A percentile compares a stretch with the other conserved stretches of the same genome.
Conservation (phyloP, 1,140 invertebrate genomes). For the Caenorhabditis brenneri region DNA sequence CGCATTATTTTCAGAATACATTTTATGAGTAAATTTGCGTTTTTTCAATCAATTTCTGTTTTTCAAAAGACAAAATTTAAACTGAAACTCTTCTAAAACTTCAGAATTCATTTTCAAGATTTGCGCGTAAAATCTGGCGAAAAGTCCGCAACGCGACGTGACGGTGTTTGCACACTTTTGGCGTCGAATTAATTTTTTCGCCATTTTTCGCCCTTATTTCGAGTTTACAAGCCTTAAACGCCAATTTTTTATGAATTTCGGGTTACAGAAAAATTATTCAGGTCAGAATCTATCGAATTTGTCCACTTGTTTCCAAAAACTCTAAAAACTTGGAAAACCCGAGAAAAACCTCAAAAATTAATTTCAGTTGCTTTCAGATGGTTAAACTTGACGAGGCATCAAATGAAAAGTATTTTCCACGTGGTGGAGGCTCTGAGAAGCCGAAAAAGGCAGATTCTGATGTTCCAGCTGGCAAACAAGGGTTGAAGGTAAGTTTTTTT, state of each 20-base stretch:
- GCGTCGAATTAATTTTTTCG: background rate
- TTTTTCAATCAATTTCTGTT: too few relatives aligned
- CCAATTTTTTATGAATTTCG: background rate
- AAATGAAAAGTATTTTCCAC: constrained; percentile 23
- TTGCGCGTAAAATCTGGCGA: background rate
- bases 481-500: background rate
- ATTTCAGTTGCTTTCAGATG: background rate
- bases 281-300: background rate
- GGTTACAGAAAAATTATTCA: background rate
- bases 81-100: too few relatives aligned
- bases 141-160: background rate
- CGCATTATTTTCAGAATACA: too few relatives aligned
- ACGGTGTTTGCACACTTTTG: background rate
- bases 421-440: constrained; percentile 25
- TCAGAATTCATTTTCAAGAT: too few relatives aligned
- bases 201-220: background rate
- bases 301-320: too few relatives aligned
- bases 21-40: too few relatives aligned
- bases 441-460: background rate
- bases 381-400: constrained; percentile 29
- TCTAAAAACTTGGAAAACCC: too few relatives aligned
- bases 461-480: background rate
- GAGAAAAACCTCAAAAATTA: background rate
- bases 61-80: too few relatives aligned
- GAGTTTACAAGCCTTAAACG: background rate